Percentiles rank a stretch among this genome's conserved stretches.
Conservation (phyloP, 2,113 vertebrate genomes). For the Neolamprologus falcicula region DNA sequence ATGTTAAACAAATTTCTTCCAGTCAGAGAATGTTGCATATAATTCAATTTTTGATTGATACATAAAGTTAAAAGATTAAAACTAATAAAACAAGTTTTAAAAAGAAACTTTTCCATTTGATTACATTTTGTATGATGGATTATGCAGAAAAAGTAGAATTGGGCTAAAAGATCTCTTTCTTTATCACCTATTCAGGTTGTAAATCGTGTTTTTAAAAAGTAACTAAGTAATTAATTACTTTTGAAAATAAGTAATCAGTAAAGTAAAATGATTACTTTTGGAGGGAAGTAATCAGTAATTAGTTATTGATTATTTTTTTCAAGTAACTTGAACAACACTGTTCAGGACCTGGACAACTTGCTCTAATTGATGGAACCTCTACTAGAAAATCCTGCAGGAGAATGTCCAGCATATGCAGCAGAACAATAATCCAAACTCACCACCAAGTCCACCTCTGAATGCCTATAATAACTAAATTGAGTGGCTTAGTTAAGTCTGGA, state of each 20-base stretch:
- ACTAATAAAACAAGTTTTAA: not conserved
- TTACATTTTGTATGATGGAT: not conserved
- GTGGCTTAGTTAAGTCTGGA: not conserved
- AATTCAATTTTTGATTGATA: fast-evolving
- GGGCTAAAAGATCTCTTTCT: not conserved
- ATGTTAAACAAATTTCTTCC: not conserved
- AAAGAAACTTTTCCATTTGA: not conserved
- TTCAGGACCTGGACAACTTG: not conserved
- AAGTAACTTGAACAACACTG: not conserved
- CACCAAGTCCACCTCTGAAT: not conserved
- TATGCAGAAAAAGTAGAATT: not conserved
- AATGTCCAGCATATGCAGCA: not conserved
- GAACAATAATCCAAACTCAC: not conserved
- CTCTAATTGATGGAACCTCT: not conserved
- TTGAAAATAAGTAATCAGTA: not conserved
- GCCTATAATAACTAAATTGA: not conserved
- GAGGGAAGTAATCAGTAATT: not conserved
- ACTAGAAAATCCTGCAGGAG: not conserved
- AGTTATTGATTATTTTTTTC: not conserved
- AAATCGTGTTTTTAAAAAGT: not conserved
- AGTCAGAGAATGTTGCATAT: not conserved
- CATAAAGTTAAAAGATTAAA: not conserved
- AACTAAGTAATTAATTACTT: not conserved
- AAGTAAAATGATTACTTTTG: not conserved
- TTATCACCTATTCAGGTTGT: not conserved